Percentiles rank a stretch among this genome's conserved stretches.
Evolutionary conservation across 2,797 vertebrate species (phyloP).

Genomic region (Cephalopachus bancanus): DNA sequence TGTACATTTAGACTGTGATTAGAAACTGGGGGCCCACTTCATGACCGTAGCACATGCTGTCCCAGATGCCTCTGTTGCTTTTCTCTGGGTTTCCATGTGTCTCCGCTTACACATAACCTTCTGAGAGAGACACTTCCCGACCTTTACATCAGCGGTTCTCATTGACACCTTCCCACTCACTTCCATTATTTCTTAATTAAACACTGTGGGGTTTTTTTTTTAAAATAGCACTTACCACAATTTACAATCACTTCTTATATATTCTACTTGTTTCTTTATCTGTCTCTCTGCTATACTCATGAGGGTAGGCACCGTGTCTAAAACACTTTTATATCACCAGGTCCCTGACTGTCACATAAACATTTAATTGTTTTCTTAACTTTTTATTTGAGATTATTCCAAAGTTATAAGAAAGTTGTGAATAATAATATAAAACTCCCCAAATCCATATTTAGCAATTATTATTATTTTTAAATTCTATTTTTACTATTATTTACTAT

Average conservation of each 20-base stretch:
- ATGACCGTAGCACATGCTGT: neutral
- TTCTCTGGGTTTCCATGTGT: neutral
- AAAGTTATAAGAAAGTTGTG: neutral
- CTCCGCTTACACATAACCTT: neutral
- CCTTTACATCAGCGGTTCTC: neutral
- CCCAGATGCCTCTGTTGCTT: neutral
- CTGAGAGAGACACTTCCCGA: neutral
- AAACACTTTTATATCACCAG: neutral
- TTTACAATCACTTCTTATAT: neutral
- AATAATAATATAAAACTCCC: neutral
- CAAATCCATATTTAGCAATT: neutral
- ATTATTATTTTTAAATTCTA: neutral
- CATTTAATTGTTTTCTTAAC: neutral
- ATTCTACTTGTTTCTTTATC: conserved; percentile 32
- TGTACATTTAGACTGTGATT: neutral
- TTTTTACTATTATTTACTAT: conserved; percentile 31
- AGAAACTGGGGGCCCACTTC: neutral
- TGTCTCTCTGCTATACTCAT: neutral
- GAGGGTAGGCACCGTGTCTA: neutral
- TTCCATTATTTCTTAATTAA: conserved; percentile 21
- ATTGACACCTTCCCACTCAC: neutral
- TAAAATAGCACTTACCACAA: neutral
- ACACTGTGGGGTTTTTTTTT: neutral
- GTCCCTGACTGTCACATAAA: neutral
- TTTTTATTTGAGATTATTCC: conserved; percentile 38